phyloP scores from a whole-genome alignment of 2,888 invertebrate genomes.

The Deroplatys truncata region DNA sequence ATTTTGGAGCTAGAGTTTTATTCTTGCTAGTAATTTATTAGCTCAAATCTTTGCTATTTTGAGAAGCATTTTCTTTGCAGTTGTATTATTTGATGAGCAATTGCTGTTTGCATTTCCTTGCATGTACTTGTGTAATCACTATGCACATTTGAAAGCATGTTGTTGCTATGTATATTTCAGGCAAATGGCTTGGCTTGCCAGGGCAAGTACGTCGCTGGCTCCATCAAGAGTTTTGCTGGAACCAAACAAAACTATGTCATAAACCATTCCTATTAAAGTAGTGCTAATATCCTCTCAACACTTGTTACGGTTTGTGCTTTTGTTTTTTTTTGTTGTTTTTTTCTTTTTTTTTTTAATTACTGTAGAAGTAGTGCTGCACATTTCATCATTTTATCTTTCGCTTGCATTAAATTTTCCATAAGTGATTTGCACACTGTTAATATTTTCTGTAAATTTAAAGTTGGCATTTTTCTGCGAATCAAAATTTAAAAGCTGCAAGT shows the following conservation, averaged over 20 bases:
- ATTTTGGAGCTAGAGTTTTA: too few species aligned
- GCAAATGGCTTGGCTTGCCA: conserved; percentile 76
- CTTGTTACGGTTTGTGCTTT: neutral
- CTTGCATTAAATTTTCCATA: neutral
- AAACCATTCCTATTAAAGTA: conserved; percentile 70
- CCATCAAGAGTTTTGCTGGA: conserved; percentile 67
- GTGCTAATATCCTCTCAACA: neutral
- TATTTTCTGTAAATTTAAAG: neutral
- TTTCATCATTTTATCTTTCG: neutral
- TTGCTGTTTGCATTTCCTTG: conserved; percentile 7
- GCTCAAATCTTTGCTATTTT: neutral
- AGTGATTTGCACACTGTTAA: neutral
- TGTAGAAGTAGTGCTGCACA: neutral
- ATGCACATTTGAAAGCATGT: neutral
- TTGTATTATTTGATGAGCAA: neutral
- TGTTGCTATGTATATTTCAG: conserved; percentile 42
- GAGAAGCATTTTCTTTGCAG: neutral
- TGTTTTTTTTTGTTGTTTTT: neutral
- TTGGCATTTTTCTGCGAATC: neutral
- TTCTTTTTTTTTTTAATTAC: too few species aligned
- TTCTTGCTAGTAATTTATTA: too few species aligned
- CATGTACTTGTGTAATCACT: neutral
- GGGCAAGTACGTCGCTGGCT: conserved; percentile 77
- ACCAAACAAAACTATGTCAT: conserved; percentile 74
- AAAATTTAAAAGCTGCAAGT: neutral